Percentiles rank a stretch among this genome's conserved stretches.
phyloP scores from a whole-genome alignment of 2,888 invertebrate genomes.

The Eupithecia inturbata region DNA sequence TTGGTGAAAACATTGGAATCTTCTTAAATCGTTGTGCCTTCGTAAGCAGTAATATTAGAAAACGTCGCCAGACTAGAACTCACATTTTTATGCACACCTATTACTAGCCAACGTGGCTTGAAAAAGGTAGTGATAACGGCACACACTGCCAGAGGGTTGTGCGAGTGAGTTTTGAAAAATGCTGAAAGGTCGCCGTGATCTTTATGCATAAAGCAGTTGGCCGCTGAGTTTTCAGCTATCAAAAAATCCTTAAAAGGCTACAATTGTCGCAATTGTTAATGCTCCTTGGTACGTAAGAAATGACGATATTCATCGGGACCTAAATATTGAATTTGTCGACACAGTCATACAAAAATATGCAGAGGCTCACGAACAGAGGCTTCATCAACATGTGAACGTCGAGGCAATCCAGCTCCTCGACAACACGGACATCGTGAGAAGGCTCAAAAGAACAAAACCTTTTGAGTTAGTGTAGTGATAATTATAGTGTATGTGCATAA shows the following conservation, averaged over 20 bases:
- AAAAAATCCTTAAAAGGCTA: not conserved
- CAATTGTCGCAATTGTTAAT: too few species aligned
- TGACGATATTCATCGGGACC: too few species aligned
- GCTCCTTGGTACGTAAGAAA: too few species aligned
- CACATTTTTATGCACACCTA: not conserved
- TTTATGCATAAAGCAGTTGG: not conserved
- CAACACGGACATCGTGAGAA: too few species aligned
- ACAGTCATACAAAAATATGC: too few species aligned
- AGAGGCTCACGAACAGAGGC: too few species aligned
- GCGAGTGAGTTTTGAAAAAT: not conserved
- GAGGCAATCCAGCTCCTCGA: too few species aligned
- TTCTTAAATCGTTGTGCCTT: not conserved
- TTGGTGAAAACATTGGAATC: constrained; percentile 2
- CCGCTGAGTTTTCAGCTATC: not conserved
- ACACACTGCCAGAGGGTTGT: not conserved
- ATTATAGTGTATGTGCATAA: too few species aligned
- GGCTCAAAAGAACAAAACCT: too few species aligned
- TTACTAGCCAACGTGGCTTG: not conserved
- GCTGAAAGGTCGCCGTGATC: not conserved
- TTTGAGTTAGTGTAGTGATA: too few species aligned
- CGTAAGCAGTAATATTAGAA: not conserved
- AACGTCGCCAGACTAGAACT: not conserved
- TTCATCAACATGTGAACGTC: too few species aligned
- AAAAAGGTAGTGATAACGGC: not conserved
- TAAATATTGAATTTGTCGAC: too few species aligned